A percentile compares a stretch with the other conserved stretches of the same genome.
Conservation (phyloP, 2,113 vertebrate species). For the Stegostoma tigrinum region DNA sequence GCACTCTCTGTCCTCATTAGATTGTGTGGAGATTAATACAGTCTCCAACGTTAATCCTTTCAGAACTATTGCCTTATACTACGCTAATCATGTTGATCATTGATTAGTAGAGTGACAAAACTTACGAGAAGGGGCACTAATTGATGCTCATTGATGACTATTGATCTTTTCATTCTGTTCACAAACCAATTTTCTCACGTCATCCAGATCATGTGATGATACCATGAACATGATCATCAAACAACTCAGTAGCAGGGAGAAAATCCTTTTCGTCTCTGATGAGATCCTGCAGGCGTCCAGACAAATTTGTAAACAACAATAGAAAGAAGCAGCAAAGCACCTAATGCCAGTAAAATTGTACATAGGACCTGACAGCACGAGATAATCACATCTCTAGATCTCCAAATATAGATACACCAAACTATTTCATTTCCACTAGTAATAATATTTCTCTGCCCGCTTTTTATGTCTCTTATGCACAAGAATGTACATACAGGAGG, state of each 20-base stretch:
- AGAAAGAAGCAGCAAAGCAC: neutral
- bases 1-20: no score
- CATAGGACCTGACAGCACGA: neutral
- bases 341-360: neutral
- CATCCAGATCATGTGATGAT: neutral
- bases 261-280: neutral
- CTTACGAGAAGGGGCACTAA: neutral
- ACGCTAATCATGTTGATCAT: neutral
- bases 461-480: neutral
- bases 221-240: neutral
- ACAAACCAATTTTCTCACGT: neutral
- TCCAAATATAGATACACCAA: neutral
- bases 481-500: neutral
- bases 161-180: neutral
- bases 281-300: neutral
- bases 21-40: no score
- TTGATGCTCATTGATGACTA: neutral
- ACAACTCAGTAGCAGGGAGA: neutral
- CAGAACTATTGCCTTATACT: no score
- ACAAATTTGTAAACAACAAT: neutral
- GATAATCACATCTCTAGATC: neutral
- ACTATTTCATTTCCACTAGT: neutral
- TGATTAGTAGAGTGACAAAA: neutral
- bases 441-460: neutral
- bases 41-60: no score